Percentiles rank a stretch among this genome's conserved stretches.
phyloP scores from a whole-genome alignment of 2,113 vertebrate species.

The Otus sunia region DNA sequence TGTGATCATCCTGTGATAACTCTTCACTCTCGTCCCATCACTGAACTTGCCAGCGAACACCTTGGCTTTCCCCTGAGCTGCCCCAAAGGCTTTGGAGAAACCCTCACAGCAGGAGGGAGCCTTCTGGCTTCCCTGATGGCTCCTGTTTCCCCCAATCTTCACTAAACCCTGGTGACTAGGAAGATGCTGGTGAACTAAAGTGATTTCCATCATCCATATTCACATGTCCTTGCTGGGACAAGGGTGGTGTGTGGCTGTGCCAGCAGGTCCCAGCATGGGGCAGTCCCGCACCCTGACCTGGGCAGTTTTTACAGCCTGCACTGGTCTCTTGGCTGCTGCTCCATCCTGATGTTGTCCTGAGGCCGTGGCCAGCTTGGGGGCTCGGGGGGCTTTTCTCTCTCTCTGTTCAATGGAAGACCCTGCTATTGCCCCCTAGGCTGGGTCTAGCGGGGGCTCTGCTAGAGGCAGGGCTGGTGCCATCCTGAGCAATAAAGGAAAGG shows the following conservation, averaged over 20 bases:
- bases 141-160: background rate
- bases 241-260: background rate
- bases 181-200: rapidly evolving
- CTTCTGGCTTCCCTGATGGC: background rate
- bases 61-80: background rate
- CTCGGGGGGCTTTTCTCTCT: background rate
- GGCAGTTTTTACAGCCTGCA: background rate
- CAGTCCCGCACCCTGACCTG: rapidly evolving
- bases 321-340: background rate
- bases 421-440: background rate
- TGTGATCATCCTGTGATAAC: background rate
- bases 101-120: background rate
- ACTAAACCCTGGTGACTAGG: rapidly evolving
- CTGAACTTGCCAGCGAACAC: background rate
- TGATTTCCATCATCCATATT: rapidly evolving
- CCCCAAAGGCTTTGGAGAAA: background rate
- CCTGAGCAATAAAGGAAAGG: background rate
- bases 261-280: background rate
- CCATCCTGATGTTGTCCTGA: rapidly evolving
- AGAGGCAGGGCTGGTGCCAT: background rate
- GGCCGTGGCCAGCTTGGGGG: rapidly evolving
- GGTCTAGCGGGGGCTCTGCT: background rate
- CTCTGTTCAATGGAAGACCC: no score
- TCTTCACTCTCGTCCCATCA: rapidly evolving
- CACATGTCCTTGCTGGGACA: background rate